Conservation (phyloP, 30 jellyfish, hydroid and myxozoan species). For the Hydractinia echinata region DNA sequence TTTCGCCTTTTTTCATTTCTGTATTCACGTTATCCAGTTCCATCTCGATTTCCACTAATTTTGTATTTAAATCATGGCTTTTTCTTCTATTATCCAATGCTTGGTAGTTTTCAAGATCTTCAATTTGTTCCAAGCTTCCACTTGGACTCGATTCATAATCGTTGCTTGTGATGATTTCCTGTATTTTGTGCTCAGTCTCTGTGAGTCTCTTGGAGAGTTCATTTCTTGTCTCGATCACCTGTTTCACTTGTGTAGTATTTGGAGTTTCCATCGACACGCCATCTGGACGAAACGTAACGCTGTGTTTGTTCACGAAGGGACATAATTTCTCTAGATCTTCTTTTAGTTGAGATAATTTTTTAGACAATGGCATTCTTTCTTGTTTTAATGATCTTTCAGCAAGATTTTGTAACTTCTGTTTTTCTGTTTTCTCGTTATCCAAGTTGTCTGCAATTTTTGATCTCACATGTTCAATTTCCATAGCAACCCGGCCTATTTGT, state of each 20-base stretch:
- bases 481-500: not conserved
- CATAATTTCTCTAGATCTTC: slow-evolving; percentile 9
- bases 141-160: slow-evolving; percentile 5
- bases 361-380: not conserved
- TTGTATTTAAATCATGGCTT: not conserved
- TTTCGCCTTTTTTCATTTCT: not conserved
- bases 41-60: slow-evolving; percentile 1
- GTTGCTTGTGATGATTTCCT: slow-evolving; percentile 23
- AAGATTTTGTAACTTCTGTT: not conserved
- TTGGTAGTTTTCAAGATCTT: not conserved
- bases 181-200: slow-evolving; percentile 22
- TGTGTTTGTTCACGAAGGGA: slow-evolving; percentile 8
- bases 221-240: not conserved
- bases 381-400: not conserved
- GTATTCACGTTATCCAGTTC: slow-evolving; percentile 7
- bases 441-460: not conserved
- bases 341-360: slow-evolving; percentile 8
- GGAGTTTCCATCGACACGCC: not conserved
- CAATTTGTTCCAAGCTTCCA: slow-evolving; percentile 7
- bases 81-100: not conserved
- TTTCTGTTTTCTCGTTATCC: not conserved
- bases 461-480: slow-evolving; percentile 11
- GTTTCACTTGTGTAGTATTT: not conserved
- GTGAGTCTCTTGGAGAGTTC: slow-evolving; percentile 18
- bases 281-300: not conserved